These are phyloP conservation scores for Lasioglossum zephyrum DNA, from an alignment of 2,888 invertebrate species.

Conservation along the genomic window DNA sequence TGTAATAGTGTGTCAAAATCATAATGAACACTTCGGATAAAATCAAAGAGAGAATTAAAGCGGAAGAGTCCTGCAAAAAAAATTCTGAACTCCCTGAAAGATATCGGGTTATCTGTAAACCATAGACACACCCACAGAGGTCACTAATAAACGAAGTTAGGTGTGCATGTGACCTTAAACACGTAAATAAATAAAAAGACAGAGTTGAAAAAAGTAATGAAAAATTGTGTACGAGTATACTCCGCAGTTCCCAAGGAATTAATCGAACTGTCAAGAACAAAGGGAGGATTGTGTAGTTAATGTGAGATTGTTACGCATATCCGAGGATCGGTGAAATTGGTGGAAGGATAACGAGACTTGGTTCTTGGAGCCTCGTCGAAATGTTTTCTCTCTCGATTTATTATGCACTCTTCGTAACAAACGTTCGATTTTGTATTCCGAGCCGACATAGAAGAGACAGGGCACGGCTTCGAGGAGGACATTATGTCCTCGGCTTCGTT, in stretches of 20 bases:
- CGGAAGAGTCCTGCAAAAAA: too few species aligned
- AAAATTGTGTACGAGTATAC: neutral
- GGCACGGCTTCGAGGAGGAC: slow-evolving; percentile 1
- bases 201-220: neutral
- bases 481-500: slow-evolving; percentile 1
- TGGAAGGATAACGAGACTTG: neutral
- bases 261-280: neutral
- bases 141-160: too few species aligned
- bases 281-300: neutral
- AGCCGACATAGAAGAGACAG: neutral
- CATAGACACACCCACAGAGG: too few species aligned
- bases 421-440: slow-evolving; percentile 14
- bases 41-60: too few species aligned
- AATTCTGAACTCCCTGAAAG: too few species aligned
- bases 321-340: neutral
- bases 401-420: slow-evolving; percentile 19
- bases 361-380: neutral
- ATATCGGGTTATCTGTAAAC: too few species aligned
- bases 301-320: slow-evolving; percentile 5
- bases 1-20: too few species aligned
- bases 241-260: neutral
- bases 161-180: too few species aligned
- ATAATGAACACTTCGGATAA: too few species aligned
- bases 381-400: slow-evolving; percentile 12
- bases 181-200: too few species aligned